A percentile compares a stretch with the other conserved stretches of the same genome.
phyloP scores from a whole-genome alignment of 2,888 invertebrate genomes.

The Phaedon cochleariae region DNA sequence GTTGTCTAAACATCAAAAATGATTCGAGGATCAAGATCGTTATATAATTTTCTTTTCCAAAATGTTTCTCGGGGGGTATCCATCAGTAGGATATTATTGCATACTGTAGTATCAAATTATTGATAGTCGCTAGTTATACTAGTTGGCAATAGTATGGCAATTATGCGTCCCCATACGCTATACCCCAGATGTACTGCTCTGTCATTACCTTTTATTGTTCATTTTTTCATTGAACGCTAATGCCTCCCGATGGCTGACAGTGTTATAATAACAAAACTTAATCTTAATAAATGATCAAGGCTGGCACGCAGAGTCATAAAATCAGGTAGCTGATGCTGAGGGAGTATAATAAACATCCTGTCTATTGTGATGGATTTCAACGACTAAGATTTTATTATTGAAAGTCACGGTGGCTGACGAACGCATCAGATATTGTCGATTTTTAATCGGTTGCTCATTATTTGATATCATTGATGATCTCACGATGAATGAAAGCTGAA shows the following conservation, averaged over 20 bases:
- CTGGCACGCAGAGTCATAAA: constrained; percentile 46
- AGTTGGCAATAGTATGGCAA: no score
- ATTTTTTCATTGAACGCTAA: constrained; percentile 30
- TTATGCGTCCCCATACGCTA: no score
- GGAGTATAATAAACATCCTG: constrained; percentile 55
- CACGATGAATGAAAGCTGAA: no score
- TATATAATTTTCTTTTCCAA: no score
- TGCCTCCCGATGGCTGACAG: constrained; percentile 42
- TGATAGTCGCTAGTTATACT: no score
- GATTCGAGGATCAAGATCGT: no score
- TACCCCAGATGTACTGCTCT: constrained; percentile 4
- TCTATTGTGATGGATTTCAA: constrained; percentile 48
- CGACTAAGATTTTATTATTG: constrained; percentile 49
- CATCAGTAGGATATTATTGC: no score
- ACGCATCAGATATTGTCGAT: constrained; percentile 41
- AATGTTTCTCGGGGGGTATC: no score
- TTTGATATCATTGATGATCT: neutral
- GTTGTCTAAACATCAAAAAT: no score
- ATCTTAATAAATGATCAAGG: constrained; percentile 53
- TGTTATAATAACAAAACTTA: constrained; percentile 51
- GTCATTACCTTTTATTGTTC: constrained; percentile 6
- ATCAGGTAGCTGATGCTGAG: constrained; percentile 45
- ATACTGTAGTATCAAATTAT: no score
- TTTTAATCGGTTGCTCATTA: constrained; percentile 36
- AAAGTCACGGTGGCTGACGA: constrained; percentile 46